Percentiles rank a stretch among this genome's conserved stretches.
Conservation (phyloP, 2,113 vertebrate species). For the Chlorodrepanis virens region DNA sequence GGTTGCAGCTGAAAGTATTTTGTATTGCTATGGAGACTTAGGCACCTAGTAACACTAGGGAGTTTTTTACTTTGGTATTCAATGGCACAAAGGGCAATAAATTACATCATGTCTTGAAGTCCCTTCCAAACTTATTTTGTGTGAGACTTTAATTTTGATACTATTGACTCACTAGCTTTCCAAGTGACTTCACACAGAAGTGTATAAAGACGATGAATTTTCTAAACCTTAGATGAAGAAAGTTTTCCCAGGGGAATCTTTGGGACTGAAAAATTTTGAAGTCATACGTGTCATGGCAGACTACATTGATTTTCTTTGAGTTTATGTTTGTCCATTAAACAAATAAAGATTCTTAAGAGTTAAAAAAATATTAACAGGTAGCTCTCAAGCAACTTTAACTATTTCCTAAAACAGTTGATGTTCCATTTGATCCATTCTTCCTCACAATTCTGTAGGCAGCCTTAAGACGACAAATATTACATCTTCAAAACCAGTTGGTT, state of each 20-base stretch:
- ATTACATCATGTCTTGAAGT: slow-evolving; percentile 11
- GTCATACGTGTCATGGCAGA: neutral
- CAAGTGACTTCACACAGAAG: neutral
- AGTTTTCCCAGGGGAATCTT: neutral
- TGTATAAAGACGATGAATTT: neutral
- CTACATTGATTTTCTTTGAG: neutral
- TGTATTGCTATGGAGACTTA: neutral
- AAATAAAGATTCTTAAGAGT: neutral
- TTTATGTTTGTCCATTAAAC: neutral
- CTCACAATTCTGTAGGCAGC: neutral
- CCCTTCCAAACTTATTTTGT: neutral
- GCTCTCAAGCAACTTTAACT: neutral
- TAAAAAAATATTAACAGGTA: neutral
- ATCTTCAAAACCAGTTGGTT: neutral
- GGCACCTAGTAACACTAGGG: neutral
- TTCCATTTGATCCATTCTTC: neutral
- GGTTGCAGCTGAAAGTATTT: neutral
- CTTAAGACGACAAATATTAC: neutral
- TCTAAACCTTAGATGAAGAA: neutral
- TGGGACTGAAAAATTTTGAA: neutral
- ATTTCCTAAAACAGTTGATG: neutral
- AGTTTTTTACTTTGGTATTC: neutral
- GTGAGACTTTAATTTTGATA: slow-evolving; percentile 13
- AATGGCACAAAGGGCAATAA: neutral
- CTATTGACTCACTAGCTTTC: neutral